Conservation (phyloP, 2,113 vertebrate species). For the Buteo buteo region DNA sequence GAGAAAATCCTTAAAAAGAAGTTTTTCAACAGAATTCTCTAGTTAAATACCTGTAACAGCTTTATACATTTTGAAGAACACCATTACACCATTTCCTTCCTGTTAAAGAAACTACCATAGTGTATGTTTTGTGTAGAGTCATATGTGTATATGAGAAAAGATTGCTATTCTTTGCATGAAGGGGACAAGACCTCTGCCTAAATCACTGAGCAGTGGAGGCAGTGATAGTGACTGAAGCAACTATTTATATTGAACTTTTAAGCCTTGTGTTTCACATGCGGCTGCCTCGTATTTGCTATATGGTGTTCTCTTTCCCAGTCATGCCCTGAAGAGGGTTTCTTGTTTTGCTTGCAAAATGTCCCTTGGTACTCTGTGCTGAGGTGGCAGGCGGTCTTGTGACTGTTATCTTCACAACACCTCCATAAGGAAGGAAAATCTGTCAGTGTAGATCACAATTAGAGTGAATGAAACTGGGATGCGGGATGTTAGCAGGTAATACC, state of each 20-base stretch:
- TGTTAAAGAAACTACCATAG: not conserved
- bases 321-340: not conserved
- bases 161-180: not conserved
- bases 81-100: not conserved
- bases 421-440: not conserved
- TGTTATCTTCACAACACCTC: not conserved
- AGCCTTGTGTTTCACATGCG: not conserved
- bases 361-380: not conserved
- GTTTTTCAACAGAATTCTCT: not conserved
- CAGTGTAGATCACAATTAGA: not conserved
- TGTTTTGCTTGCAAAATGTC: not conserved
- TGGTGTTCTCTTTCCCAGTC: not conserved
- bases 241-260: not conserved
- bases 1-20: not conserved
- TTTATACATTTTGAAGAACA: not conserved
- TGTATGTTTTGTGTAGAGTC: not conserved
- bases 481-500: not conserved
- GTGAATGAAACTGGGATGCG: not conserved
- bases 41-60: not conserved
- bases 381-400: not conserved
- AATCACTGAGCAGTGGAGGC: not conserved
- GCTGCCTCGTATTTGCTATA: not conserved
- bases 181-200: not conserved
- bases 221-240: not conserved
- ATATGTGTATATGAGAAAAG: not conserved